Base-by-base conservation (phyloP, 2,797 vertebrate species). In the Diceros bicornis region DNA sequence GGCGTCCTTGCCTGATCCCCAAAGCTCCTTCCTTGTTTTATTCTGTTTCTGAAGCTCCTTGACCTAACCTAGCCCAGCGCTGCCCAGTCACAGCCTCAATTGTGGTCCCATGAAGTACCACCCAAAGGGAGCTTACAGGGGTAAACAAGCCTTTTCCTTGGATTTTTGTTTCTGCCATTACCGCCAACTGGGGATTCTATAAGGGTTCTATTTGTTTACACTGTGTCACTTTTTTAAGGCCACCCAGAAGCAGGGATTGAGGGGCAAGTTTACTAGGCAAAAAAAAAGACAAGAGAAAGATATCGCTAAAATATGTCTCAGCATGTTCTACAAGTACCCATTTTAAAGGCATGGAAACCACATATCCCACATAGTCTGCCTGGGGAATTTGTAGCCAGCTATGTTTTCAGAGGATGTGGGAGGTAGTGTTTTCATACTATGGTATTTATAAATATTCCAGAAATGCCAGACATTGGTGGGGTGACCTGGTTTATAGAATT, bases 361-460 rank as follows among this genome's bases (percentile, higher is more conserved):
- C 89, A 91, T 32, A 94, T 50, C 74, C 95, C 87, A 84, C 94
- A 93, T 32, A 27, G 68, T 88, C 27, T 23, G 17, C 91, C 64
- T 37, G 52, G 75, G 95, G 89, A 69, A 78, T 96, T 69, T 55
- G 88, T 94, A 97, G 41, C 37, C 68, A 92, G 68, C 47, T 29
- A 16, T 89, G 18, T 97, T 96, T 95, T 78, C 72, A 96, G 89
- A 96, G 89, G 32, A 23, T 75, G 37, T 96, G 87, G 83, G 91
- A 92, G 81, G 77, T 17, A 55, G 83, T 71, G 61, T 71, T 96
- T 93, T 96, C 50, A 64, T 88, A 55, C 27, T 96, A 29, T 74
- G 57, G 44, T 74, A 86, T 93, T 94, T 83, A 94, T 87, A 96
- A 98, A 91, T 96, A 87, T 64, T 86, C 34, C 13, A 95, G 61